Base-by-base conservation (phyloP, 2,797 vertebrate genomes). In the Hybognathus amarus region DNA sequence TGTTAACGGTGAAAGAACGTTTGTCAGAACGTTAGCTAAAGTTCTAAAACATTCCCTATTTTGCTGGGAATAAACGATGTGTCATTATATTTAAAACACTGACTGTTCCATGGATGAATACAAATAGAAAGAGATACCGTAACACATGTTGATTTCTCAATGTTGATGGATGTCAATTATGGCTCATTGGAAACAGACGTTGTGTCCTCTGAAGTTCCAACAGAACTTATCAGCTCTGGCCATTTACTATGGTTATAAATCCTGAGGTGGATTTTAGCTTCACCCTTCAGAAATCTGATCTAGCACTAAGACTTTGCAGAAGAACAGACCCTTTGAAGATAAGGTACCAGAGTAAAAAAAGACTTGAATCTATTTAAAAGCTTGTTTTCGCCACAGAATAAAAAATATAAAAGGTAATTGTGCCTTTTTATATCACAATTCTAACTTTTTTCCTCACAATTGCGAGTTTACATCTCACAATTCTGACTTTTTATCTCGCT, bases 251-350 rank as follows among this genome's bases (percentile, higher is more conserved):
- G 4, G 42, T 76, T 42, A 74, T 45, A 18, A 63, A 24, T 10
- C 20, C 22, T 27, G 20, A 47, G 20, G 18, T 11, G 40, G 67
- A 50, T 69, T 77, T 61, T 42, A 79, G 61, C 52, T 78, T 82
- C 38, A 63, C 38, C 22, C 15, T 17, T 30, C 38, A 45, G 12
- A 20, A 30, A 27, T 78, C 67, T 61, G 38, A 74, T 61, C 24
- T 0, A 20, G 71, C 13, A 30, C 71, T 74, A 73, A 84, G 82
- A 13, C 15, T 7, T 56, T 50, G 40, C 75, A 76, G 79, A 80
- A 47, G 54, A 42, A 63, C 69, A 33, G 63, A 78, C 79, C 24
- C 50, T 84, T 80, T 85, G 77, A 80, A 83, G 71, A 80, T 1
- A 6, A n/a, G 68, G 11, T n/a, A 17, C 70, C 10, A 33, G 20